Evolutionary conservation across 2,797 vertebrate genomes (phyloP).

Genomic region (Lindbergichthys nudifrons): DNA sequence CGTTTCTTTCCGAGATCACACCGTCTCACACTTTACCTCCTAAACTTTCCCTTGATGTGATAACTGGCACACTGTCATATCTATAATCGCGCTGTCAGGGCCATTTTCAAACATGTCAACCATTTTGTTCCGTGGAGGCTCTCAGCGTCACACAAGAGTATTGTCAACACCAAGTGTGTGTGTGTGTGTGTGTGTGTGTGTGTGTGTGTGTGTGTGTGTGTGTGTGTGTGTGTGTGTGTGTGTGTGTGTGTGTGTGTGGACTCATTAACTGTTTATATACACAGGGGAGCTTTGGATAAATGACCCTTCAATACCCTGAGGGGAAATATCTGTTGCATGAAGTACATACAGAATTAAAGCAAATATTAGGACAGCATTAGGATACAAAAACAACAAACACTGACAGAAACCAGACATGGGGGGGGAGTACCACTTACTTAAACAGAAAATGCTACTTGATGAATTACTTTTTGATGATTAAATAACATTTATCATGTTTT

Average conservation of each 20-base stretch:
- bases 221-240: not conserved
- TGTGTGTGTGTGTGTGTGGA: slow-evolving; percentile 18
- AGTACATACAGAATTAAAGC: slow-evolving; percentile 50
- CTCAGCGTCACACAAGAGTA: no score
- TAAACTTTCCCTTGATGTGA: slow-evolving; percentile 35
- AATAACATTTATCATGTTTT: not conserved
- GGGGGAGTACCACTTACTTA: no score
- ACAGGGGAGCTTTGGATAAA: slow-evolving; percentile 57
- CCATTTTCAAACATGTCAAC: no score
- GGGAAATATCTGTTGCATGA: slow-evolving; percentile 49
- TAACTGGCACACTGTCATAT: slow-evolving; percentile 51
- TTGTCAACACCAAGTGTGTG: no score
- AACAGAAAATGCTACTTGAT: not conserved
- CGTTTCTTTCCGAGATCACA: slow-evolving; percentile 5
- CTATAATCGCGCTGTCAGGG: no score
- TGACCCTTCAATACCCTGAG: slow-evolving; percentile 48
- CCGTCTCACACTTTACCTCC: not conserved
- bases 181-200: not conserved
- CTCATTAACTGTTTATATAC: slow-evolving; percentile 63
- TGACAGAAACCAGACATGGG: slow-evolving; percentile 45
- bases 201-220: not conserved
- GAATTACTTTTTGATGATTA: not conserved
- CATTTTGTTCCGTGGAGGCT: no score
- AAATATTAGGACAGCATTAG: slow-evolving; percentile 62
- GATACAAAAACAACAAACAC: slow-evolving; percentile 42